Conservation (phyloP, 1,140 invertebrate species). For the Anoplolepis gracilipes region DNA sequence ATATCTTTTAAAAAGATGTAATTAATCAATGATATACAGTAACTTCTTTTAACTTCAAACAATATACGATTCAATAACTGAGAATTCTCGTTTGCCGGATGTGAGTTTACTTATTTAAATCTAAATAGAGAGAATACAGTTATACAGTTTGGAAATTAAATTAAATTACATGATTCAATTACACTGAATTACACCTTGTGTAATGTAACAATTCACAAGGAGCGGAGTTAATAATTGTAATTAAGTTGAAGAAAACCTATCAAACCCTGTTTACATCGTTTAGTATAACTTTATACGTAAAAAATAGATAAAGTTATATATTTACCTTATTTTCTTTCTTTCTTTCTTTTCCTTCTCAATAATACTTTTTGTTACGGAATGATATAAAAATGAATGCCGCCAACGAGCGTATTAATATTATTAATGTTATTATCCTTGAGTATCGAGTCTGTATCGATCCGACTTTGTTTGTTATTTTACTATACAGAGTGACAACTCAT, state of each 20-base stretch:
- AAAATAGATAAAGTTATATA: conserved; percentile 19
- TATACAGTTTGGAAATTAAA: background rate
- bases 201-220: background rate
- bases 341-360: background rate
- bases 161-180: no score
- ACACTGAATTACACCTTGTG: conserved; percentile 9
- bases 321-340: conserved; percentile 32
- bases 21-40: background rate
- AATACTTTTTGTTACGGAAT: conserved; percentile 44
- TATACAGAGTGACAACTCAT: conserved; percentile 14
- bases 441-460: conserved; percentile 39
- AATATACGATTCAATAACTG: background rate
- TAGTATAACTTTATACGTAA: conserved; percentile 13
- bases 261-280: conserved; percentile 39
- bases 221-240: conserved; percentile 3
- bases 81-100: no score
- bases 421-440: conserved; percentile 59
- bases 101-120: no score
- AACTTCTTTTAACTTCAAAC: background rate
- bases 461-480: conserved; percentile 38
- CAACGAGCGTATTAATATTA: conserved; percentile 47
- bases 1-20: background rate
- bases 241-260: conserved; percentile 24
- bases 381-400: conserved; percentile 35
- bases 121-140: no score